Evolutionary conservation across 2,888 invertebrate species (phyloP), one percentile per base, ranked within the genome.

Genomic region (Frankliniella fusca): DNA sequence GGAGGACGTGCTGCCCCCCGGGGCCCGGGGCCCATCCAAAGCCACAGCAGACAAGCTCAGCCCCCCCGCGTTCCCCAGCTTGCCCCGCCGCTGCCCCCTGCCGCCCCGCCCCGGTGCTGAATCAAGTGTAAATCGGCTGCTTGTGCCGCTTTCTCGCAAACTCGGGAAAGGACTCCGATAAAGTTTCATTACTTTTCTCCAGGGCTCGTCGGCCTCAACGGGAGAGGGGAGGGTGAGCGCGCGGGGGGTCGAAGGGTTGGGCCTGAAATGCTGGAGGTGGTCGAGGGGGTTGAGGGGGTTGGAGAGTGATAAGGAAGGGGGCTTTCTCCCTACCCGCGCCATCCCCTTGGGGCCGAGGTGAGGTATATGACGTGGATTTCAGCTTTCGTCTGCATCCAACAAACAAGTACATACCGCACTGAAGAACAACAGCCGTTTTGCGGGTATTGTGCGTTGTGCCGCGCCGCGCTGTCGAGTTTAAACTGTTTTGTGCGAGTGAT

Each of bases 41-140:
- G 38, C 38, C 38, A 38, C 38, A 38, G 38, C 38, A 38, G 38
- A 38, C 38, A 38, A 38, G 61, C 54, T 18, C 15, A 15, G 61
- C 18, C 61, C 61, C 15, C 70, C 70, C 70, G 23, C 70, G 70
- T 7, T 5, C n/a, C 23, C 23, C 23, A 23, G 9, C 20, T 65
- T 9, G n/a, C 65, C 23, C 23, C 23, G 70, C 70, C n/a, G 23
- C 20, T 8, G 23, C 8, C 54, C 54, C 54, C 54, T 20, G 20
- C 18, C 0, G 18, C 54, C 54, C 54, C 9, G 70, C 0, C 27
- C 27, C 15, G 70, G 23, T 12, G n/a, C 27, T 76, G 70, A 76
- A 76, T 76, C 70, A 76, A 76, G 70, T 76, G 70, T 76, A 76
- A 76, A 76, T 76, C 70, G 70, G 70, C 70, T 23, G 70, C 70